Evolutionary conservation across 37 sponge, comb jelly and placozoan species (phyloP).

Genomic region (Geodia barretti): DNA sequence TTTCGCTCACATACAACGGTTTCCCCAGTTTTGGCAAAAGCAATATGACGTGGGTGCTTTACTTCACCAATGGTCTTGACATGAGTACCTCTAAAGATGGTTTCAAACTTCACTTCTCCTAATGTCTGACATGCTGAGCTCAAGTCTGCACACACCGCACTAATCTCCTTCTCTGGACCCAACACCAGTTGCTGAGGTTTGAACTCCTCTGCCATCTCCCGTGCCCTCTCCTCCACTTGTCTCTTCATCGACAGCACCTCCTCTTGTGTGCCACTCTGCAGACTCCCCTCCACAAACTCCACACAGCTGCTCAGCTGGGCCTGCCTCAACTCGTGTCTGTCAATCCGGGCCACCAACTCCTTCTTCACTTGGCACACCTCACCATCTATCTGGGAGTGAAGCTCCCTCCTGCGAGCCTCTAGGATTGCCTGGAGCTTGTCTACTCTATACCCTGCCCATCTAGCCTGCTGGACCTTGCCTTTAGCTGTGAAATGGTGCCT

Average conservation of each 20-base stretch:
- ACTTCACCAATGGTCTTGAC: too few species aligned
- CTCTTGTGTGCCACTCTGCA: constrained; percentile 9
- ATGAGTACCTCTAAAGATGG: too few species aligned
- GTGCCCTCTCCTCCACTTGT: not conserved
- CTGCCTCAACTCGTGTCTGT: constrained; percentile 17
- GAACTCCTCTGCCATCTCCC: constrained; percentile 11
- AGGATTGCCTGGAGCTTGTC: not conserved
- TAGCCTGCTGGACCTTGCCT: not conserved
- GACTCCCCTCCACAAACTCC: constrained; percentile 16
- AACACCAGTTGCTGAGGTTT: not conserved
- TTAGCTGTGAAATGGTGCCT: not conserved
- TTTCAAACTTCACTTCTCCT: too few species aligned
- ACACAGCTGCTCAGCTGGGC: constrained; percentile 28
- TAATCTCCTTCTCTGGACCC: constrained; percentile 6
- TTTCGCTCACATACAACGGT: not conserved
- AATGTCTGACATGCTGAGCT: too few species aligned
- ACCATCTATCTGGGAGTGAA: not conserved
- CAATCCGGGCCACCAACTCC: constrained; percentile 17
- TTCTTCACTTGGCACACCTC: constrained; percentile 11
- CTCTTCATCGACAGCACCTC: constrained; percentile 24
- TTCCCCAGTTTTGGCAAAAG: too few species aligned
- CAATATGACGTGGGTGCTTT: too few species aligned
- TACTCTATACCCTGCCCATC: not conserved
- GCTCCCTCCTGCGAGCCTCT: constrained; percentile 21
- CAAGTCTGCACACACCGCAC: too few species aligned